Percentiles rank a stretch among this genome's conserved stretches.
Conservation (phyloP, 1,140 invertebrate genomes). For the Leptopilina boulardi region DNA sequence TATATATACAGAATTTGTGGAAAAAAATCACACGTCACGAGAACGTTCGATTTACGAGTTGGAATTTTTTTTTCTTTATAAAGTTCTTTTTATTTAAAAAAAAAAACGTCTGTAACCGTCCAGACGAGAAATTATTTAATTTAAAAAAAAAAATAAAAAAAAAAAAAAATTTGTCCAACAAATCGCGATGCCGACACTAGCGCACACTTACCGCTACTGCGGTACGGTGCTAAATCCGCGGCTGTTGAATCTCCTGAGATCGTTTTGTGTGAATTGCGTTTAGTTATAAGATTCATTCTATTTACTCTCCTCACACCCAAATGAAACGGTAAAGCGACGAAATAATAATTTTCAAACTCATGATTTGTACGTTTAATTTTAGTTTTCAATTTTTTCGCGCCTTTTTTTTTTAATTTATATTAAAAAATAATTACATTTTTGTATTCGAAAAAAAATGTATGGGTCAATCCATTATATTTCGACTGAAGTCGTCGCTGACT, state of each 20-base stretch:
- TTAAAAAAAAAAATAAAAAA: conserved; percentile 35
- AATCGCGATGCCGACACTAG: conserved; percentile 62
- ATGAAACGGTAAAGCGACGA: conserved; percentile 10
- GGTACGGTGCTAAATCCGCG: conserved; percentile 36
- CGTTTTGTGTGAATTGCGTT: conserved; percentile 40
- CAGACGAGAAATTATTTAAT: no score
- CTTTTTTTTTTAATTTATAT: no score
- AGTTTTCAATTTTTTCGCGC: no score
- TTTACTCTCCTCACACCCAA: conserved; percentile 32
- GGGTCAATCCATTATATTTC: no score
- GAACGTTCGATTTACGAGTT: background rate
- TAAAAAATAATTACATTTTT: no score
- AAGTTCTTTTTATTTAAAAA: conserved; percentile 41
- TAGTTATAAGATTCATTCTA: background rate
- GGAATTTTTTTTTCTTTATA: conserved; percentile 38
- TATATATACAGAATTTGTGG: conserved; percentile 41
- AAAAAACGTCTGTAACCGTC: conserved; percentile 34
- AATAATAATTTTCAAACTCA: background rate
- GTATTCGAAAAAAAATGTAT: no score
- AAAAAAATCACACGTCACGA: background rate
- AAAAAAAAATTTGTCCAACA: conserved; percentile 54
- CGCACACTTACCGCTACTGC: conserved; percentile 66
- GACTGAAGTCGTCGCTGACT: no score
- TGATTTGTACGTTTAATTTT: no score
- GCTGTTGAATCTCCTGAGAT: conserved; percentile 46